Conservation (phyloP, 1,140 invertebrate species). For the Colletes gigas region DNA sequence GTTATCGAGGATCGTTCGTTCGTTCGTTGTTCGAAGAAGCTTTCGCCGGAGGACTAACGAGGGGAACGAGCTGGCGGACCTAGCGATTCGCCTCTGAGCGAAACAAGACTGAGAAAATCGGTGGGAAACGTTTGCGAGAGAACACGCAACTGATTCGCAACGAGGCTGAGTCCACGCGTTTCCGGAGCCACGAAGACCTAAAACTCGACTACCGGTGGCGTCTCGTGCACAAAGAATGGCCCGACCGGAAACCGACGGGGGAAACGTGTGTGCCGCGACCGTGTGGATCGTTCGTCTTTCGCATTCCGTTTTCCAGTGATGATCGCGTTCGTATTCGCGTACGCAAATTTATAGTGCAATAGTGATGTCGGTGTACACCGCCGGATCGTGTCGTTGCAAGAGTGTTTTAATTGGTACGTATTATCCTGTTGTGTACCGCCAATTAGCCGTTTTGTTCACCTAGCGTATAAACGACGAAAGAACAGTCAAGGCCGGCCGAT, state of each 20-base stretch:
- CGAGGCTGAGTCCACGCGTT: no score
- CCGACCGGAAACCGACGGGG: not conserved
- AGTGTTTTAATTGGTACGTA: slow-evolving; percentile 39
- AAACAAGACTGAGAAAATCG: not conserved
- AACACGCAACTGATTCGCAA: not conserved
- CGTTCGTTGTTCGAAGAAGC: no score
- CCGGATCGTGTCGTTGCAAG: slow-evolving; percentile 25
- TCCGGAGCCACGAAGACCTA: not conserved
- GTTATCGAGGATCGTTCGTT: no score
- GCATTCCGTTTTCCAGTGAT: slow-evolving; percentile 1
- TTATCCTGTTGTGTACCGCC: slow-evolving; percentile 19
- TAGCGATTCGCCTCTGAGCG: not conserved
- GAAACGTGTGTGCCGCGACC: not conserved
- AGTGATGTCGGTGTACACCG: slow-evolving; percentile 16
- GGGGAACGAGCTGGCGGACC: no score
- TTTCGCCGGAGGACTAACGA: no score
- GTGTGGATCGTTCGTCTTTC: not conserved
- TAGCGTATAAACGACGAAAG: not conserved
- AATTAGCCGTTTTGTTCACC: slow-evolving; percentile 28
- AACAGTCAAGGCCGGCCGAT: not conserved
- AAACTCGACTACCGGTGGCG: not conserved
- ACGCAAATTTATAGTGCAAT: slow-evolving; percentile 52
- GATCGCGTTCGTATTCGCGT: not conserved
- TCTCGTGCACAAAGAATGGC: not conserved
- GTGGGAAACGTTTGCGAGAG: not conserved